Evolutionary conservation across 2,113 vertebrate genomes (phyloP).

Genomic region (Colistium nudipinnis): DNA sequence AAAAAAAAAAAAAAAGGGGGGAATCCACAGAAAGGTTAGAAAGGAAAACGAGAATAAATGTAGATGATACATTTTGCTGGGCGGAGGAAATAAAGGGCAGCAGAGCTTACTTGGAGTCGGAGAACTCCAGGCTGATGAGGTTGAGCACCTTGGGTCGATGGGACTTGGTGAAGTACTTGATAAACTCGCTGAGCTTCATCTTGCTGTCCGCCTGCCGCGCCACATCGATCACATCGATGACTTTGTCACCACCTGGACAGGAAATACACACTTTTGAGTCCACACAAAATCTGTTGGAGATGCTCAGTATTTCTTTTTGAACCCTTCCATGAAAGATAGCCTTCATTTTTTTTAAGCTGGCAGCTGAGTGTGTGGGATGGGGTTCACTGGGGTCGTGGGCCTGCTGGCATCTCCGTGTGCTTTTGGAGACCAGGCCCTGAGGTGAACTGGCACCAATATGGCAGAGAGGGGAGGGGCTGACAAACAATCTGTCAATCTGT

Average conservation of each 20-base stretch:
- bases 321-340: slow-evolving; percentile 6
- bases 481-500: slow-evolving; percentile 62
- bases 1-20: neutral
- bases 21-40: neutral
- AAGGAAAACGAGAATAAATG: too few species aligned
- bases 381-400: slow-evolving; percentile 45
- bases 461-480: slow-evolving; percentile 25
- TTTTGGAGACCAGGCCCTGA: slow-evolving; percentile 55
- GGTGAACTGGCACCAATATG: slow-evolving; percentile 60
- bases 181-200: slow-evolving; percentile 95
- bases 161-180: slow-evolving; percentile 93
- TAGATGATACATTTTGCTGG: too few species aligned
- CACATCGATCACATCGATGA: slow-evolving; percentile 98
- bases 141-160: slow-evolving; percentile 96
- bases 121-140: slow-evolving; percentile 99
- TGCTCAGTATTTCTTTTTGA: neutral
- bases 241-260: slow-evolving; percentile 90
- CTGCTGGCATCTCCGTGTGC: slow-evolving; percentile 54
- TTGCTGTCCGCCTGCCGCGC: slow-evolving; percentile 99
- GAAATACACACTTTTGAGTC: neutral
- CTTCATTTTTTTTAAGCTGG: slow-evolving; percentile 36
- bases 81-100: neutral
- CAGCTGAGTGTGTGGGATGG: slow-evolving; percentile 40
- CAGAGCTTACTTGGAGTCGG: slow-evolving; percentile 92
- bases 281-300: neutral